Evolutionary conservation across 2,888 invertebrate genomes (phyloP).

Genomic region (Lycocerus yunnanus): DNA sequence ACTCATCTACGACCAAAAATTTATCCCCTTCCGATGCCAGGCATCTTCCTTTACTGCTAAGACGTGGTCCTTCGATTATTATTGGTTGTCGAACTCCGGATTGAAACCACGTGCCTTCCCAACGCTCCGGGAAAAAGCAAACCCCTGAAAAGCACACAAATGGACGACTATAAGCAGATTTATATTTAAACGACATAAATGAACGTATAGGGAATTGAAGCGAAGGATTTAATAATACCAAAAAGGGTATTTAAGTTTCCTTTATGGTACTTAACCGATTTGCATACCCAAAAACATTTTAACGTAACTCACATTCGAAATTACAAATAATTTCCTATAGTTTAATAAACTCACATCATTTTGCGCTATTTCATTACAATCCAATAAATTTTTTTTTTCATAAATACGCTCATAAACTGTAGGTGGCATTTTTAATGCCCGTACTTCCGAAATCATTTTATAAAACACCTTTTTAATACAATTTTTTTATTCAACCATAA

Average conservation of each 20-base stretch:
- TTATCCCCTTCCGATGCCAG: conserved; percentile 85
- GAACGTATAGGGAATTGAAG: conserved; percentile 17
- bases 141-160: conserved; percentile 59
- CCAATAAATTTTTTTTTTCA: not conserved
- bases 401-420: not conserved
- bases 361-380: not conserved
- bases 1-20: conserved; percentile 87
- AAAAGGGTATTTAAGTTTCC: conserved; percentile 4
- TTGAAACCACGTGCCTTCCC: conserved; percentile 92
- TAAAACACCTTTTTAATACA: conserved; percentile 3
- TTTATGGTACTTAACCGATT: conserved; percentile 9
- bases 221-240: conserved; percentile 15
- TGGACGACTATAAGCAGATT: conserved; percentile 25
- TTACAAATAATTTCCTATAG: not conserved
- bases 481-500: conserved; percentile 3
- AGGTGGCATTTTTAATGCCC: not conserved
- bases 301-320: not conserved
- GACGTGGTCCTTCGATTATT: conserved; percentile 77
- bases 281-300: conserved; percentile 4
- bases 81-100: conserved; percentile 87
- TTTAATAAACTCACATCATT: not conserved
- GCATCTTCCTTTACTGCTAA: conserved; percentile 86
- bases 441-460: conserved; percentile 1
- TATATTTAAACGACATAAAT: conserved; percentile 27
- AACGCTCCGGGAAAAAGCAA: conserved; percentile 80